A percentile compares a stretch with the other conserved stretches of the same genome.
These are phyloP conservation scores for Coregonus ussuriensis DNA, from an alignment of 2,797 vertebrate species.

Conservation along the genomic window DNA sequence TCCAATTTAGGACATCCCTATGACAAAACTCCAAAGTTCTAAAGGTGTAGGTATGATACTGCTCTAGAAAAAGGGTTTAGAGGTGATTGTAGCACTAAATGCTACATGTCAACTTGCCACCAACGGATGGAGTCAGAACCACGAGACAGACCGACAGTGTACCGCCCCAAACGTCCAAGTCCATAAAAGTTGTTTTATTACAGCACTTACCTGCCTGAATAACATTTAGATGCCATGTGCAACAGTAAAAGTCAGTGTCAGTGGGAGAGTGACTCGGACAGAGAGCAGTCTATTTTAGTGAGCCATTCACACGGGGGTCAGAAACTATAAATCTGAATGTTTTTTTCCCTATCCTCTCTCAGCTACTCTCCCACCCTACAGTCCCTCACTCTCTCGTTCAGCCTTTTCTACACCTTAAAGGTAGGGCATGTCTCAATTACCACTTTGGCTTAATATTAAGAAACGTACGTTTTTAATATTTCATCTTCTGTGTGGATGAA, in stretches of 20 bases:
- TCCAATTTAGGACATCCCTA: too few species aligned
- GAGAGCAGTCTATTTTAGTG: conserved; percentile 68
- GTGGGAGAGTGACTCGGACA: conserved; percentile 26
- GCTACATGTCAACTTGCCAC: conserved; percentile 24
- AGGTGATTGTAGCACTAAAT: neutral
- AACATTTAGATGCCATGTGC: conserved; percentile 20
- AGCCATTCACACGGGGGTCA: conserved; percentile 53
- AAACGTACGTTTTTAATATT: conserved; percentile 26
- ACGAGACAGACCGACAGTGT: neutral
- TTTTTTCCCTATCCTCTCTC: conserved; percentile 49
- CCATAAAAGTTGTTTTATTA: conserved; percentile 61
- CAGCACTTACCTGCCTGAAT: conserved; percentile 49
- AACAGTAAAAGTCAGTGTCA: conserved; percentile 52
- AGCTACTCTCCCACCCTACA: conserved; percentile 49
- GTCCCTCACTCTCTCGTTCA: conserved; percentile 32
- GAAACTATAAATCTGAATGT: conserved; percentile 71
- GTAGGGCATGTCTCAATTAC: conserved; percentile 32
- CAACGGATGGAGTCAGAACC: conserved; percentile 55
- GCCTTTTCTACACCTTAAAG: conserved; percentile 47
- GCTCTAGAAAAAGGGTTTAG: neutral
- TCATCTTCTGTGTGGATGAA: neutral
- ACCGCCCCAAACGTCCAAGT: conserved; percentile 29
- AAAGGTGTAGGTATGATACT: conserved; percentile 26
- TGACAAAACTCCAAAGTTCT: neutral
- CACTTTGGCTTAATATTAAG: conserved; percentile 22